Evolutionary conservation across 2,113 vertebrate genomes (phyloP), one percentile per base, ranked within the genome.

Genomic region (Sigmodon hispidus): DNA sequence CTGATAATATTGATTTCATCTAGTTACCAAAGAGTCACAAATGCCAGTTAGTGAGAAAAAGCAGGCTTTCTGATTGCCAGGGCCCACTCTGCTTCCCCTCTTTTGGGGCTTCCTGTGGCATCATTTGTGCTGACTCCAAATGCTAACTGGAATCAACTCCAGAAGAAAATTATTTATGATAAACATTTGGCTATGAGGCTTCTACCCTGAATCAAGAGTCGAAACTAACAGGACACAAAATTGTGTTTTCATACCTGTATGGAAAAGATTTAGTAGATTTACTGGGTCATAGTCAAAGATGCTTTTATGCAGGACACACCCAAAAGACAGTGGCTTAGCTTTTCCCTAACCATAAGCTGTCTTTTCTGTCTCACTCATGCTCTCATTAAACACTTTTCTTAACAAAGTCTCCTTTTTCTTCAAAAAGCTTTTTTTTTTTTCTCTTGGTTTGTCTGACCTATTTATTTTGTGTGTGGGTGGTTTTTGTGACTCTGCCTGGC

Each of bases 401-500:
- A 7, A 95, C 50, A 85, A 65, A 87, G 87, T 94, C 94, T 85
- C 45, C 79, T 55, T 93, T 95, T 95, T 73, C 63, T 95, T 93
- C 76, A 87, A 80, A 96, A 96, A 69, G 59, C 26, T 34, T 45
- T 40, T 17, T 57, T 55, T 10, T 8, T 3, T 13, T 4, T 75
- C 7, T 85, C 90, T 43, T 45, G 57, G 65, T 89, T 59, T 96
- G 94, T 96, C 97, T 97, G 94, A 94, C 90, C 97, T 96, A 95
- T 95, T 98, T 97, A 85, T 96, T 97, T 88, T 90, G 52, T 90
- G 89, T 95, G 89, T 91, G 84, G 75, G 93, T 97, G 90, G 73
- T 59, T 93, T 95, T 80, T 94, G 89, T 93, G 94, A 96, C 93
- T 96, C 84, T n/a, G 76, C 83, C 69, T 96, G 93, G 81, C 87